Percentiles rank a stretch among this genome's conserved stretches.
phyloP scores from a whole-genome alignment of 2,113 vertebrate species.

The Pithys albifrons region DNA sequence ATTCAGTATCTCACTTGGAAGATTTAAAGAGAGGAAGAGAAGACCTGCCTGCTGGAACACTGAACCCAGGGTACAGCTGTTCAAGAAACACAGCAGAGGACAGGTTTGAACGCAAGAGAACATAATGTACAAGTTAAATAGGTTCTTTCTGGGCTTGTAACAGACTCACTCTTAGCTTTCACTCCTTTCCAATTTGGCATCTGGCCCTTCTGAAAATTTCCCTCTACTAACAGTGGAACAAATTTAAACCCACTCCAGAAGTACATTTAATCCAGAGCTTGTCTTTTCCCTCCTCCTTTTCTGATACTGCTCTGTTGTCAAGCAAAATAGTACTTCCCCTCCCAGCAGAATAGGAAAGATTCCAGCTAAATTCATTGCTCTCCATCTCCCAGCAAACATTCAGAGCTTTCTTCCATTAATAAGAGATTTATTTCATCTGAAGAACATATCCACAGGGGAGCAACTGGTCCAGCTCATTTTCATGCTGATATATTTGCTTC shows the following conservation, averaged over 20 bases:
- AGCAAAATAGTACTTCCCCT: background rate
- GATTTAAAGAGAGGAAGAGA: slow-evolving; percentile 9
- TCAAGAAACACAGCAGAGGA: slow-evolving; percentile 32
- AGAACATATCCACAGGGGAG: slow-evolving; percentile 16
- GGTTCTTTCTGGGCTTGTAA: slow-evolving; percentile 29
- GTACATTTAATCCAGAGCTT: slow-evolving; percentile 32
- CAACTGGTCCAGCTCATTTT: slow-evolving; percentile 27
- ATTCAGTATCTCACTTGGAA: slow-evolving; percentile 26
- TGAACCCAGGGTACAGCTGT: slow-evolving; percentile 12
- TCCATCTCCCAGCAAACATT: slow-evolving; percentile 4
- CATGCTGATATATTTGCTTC: slow-evolving; percentile 26
- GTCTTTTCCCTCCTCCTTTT: background rate
- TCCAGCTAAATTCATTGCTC: background rate
- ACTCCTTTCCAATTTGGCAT: slow-evolving; percentile 47
- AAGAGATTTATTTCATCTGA: slow-evolving; percentile 26
- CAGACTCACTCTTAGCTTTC: background rate
- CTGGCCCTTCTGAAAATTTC: slow-evolving; percentile 36
- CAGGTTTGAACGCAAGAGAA: slow-evolving; percentile 32
- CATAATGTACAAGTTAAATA: slow-evolving; percentile 14
- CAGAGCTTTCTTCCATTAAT: slow-evolving; percentile 4
- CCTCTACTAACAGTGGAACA: background rate
- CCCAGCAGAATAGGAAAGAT: background rate
- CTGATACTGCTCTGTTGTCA: background rate
- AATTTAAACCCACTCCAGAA: slow-evolving; percentile 33
- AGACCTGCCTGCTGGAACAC: background rate